These are phyloP conservation scores for Macrotus californicus DNA, from an alignment of 2,113 vertebrate species.

Conservation along the genomic window DNA sequence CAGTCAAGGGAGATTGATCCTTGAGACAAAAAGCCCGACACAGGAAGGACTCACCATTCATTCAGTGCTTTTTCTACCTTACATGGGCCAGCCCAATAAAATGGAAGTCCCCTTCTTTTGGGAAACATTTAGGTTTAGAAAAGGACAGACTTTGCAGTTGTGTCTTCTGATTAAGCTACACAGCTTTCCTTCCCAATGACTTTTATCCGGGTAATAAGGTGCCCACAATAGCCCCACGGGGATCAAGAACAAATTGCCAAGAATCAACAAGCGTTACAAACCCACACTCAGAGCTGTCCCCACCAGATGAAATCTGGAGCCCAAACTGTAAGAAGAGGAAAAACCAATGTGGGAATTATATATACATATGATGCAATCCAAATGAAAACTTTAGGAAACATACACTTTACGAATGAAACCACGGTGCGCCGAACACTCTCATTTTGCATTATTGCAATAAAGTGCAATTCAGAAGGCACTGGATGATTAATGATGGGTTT, in stretches of 20 bases:
- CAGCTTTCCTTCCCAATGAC: neutral
- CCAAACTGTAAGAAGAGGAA: constrained; percentile 12
- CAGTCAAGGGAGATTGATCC: neutral
- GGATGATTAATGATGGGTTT: constrained; percentile 37
- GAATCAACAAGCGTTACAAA: constrained; percentile 47
- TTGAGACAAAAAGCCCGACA: neutral
- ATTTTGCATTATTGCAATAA: constrained; percentile 24
- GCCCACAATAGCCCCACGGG: neutral
- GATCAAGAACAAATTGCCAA: neutral
- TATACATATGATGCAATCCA: constrained; percentile 52
- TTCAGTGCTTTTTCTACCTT: neutral
- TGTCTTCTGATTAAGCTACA: neutral
- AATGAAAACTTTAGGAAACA: constrained; percentile 39
- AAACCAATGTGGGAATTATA: neutral
- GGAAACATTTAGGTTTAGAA: neutral
- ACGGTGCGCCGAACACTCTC: neutral
- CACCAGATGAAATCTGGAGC: neutral
- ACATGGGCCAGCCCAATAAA: neutral
- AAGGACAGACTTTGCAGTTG: neutral
- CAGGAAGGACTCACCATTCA: neutral
- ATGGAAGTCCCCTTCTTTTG: neutral
- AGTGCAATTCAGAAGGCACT: constrained; percentile 15
- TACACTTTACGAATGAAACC: constrained; percentile 20
- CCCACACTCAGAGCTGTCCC: neutral
- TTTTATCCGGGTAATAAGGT: neutral